phyloP scores from a whole-genome alignment of 2,888 invertebrate genomes.

The Latrodectus hesperus region DNA sequence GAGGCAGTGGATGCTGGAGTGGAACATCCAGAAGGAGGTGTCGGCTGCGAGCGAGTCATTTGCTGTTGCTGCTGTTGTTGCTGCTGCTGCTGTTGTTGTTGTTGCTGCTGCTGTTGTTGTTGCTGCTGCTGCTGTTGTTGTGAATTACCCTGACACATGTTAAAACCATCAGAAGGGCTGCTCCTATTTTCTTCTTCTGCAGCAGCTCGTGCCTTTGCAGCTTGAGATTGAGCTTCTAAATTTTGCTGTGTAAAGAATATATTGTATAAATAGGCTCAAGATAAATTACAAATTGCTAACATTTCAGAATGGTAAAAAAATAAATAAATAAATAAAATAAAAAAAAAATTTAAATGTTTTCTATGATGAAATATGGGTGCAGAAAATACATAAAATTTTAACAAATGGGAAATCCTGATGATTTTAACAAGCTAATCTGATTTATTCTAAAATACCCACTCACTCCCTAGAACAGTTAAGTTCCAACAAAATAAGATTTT shows the following conservation, averaged over 20 bases:
- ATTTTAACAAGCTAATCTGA: no score
- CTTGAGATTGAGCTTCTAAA: slow-evolving; percentile 62
- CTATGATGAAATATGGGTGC: no score
- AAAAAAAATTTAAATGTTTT: no score
- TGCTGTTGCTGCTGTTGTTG: slow-evolving; percentile 49
- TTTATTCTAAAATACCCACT: no score
- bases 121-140: slow-evolving; percentile 28
- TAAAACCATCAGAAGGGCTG: slow-evolving; percentile 56
- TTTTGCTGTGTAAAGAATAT: slow-evolving; percentile 45
- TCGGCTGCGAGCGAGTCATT: slow-evolving; percentile 63
- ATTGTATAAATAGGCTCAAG: neutral
- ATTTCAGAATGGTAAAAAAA: neutral
- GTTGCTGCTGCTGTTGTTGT: slow-evolving; percentile 37
- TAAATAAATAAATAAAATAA: neutral
- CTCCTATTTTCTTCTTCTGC: slow-evolving; percentile 63
- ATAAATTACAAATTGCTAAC: neutral
- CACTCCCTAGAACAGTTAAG: no score
- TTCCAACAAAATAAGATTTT: no score
- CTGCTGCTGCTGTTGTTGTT: slow-evolving; percentile 47
- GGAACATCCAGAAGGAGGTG: slow-evolving; percentile 67
- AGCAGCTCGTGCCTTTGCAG: slow-evolving; percentile 61
- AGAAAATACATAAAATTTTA: no score
- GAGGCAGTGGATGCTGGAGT: slow-evolving; percentile 67
- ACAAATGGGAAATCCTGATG: no score
- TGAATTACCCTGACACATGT: slow-evolving; percentile 40